These are phyloP conservation scores for Brienomyrus longianalis DNA, from an alignment of 2,113 vertebrate genomes.

Conservation along the genomic window DNA sequence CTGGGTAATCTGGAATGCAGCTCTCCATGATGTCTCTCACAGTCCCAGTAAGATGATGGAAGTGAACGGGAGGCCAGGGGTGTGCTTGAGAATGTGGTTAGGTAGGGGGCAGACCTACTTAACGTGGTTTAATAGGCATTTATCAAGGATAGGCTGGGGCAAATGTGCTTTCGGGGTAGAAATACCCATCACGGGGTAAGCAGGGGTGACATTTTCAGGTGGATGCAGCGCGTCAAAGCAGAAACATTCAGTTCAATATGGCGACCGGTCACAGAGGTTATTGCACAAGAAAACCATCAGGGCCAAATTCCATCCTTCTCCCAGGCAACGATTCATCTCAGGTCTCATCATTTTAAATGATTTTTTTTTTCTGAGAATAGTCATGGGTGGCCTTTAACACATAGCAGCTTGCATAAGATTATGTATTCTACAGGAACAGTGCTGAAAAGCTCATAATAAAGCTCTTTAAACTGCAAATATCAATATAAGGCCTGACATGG, in stretches of 20 bases:
- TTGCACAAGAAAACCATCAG: not conserved
- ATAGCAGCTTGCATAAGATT: not conserved
- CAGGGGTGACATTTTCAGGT: not conserved
- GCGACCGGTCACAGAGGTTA: not conserved
- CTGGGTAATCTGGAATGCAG: not conserved
- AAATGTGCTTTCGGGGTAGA: not conserved
- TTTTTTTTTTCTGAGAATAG: not conserved
- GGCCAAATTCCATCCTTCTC: not conserved
- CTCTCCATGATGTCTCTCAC: not conserved
- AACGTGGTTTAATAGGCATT: not conserved
- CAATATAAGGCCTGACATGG: not conserved
- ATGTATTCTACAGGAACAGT: not conserved
- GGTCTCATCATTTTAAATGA: not conserved
- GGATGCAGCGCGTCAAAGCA: not conserved
- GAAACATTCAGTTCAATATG: not conserved
- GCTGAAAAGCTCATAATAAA: not conserved
- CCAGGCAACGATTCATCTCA: not conserved
- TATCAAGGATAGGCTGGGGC: not conserved
- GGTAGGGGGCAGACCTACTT: not conserved
- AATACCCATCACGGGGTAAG: not conserved
- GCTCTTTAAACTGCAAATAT: constrained; percentile 3
- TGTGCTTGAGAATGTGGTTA: not conserved
- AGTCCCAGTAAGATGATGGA: not conserved
- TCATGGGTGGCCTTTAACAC: not conserved
- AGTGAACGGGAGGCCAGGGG: not conserved